Evolutionary conservation across 35 echinoderm and acorn worm genomes (phyloP), one percentile per base, ranked within the genome.

Genomic region (Stichopus chloronotus): DNA sequence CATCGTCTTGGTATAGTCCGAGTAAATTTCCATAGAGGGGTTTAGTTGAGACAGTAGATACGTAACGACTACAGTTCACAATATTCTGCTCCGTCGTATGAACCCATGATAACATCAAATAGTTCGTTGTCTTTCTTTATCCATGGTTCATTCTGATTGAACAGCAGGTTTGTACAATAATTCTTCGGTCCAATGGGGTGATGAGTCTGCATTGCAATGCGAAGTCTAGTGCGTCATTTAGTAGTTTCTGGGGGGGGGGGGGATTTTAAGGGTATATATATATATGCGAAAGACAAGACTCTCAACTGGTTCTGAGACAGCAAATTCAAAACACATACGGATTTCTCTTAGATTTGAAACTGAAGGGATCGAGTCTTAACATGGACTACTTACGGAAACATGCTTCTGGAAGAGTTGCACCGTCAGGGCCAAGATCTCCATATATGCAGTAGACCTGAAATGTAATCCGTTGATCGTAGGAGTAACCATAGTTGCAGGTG

Each of bases 71-170:
- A 23, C 56, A 92, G 23, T 85, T 92, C 80, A 58, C 91, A 92
- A 16, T 4, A 78, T 69, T 92, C 91, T 10, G 79, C 78, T 8
- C 91, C 91, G 61, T 92, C 91, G 79, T 20, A 92, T 23, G 68
- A 54, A 13, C 91, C 91, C 91, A 84, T 92, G 8, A 80, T 85
- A 53, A 92, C 79, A 52, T 92, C 91, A 65, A 92, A 92, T 6
- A 84, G 24, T 17, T 61, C 58, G 81, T 92, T 86, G 54, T 16
- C 24, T 84, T 65, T 84, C 74, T 83, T 92, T 55, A 60, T 53
- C 91, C 91, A 92, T 25, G 91, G 91, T 83, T 52, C 58, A 65
- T 85, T 59, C 53, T 92, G 22, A 60, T 86, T 85, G 58, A 84
- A 92, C 13, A 92, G 78, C 52, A 92, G 54, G 91, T 54, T 3